A percentile compares a stretch with the other conserved stretches of the same genome.
Evolutionary conservation across 2,888 invertebrate species (phyloP).

Genomic region (Cryptosula pallasiana): DNA sequence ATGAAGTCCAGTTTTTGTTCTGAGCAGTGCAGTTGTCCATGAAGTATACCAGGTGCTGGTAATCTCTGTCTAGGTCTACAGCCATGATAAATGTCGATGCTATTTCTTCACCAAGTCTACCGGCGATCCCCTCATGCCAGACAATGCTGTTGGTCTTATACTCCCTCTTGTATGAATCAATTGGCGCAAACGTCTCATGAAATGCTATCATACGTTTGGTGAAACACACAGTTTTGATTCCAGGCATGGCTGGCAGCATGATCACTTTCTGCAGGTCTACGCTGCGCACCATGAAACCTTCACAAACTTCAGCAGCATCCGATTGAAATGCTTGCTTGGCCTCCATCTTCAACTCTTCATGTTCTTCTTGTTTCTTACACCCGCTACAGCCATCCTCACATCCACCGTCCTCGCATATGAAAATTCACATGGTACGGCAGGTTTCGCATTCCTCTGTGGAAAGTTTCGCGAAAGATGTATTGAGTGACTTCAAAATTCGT

Average conservation of each 20-base stretch:
- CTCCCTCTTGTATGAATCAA: constrained; percentile 24
- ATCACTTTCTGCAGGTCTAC: constrained; percentile 30
- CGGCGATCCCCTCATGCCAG: constrained; percentile 28
- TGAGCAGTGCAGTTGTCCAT: constrained; percentile 30
- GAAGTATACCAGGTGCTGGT: constrained; percentile 27
- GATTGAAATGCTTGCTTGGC: neutral
- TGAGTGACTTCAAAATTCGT: constrained; percentile 23
- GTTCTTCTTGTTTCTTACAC: constrained; percentile 20
- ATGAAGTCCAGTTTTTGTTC: constrained; percentile 29
- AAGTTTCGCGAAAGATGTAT: constrained; percentile 29
- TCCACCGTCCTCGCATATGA: neutral
- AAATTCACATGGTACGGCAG: constrained; percentile 21
- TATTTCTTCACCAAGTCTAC: constrained; percentile 27
- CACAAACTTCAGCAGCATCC: neutral
- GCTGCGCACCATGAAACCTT: constrained; percentile 25
- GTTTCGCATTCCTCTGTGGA: constrained; percentile 28
- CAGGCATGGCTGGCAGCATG: constrained; percentile 28
- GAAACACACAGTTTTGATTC: constrained; percentile 27
- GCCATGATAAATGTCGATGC: constrained; percentile 26
- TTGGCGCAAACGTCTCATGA: constrained; percentile 26
- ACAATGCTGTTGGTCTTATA: constrained; percentile 26
- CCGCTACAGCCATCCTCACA: neutral
- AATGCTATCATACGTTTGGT: constrained; percentile 25
- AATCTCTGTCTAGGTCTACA: constrained; percentile 24
- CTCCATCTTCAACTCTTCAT: neutral